A percentile compares a stretch with the other conserved stretches of the same genome.
These are phyloP conservation scores for Laticauda colubrina DNA, from an alignment of 2,113 vertebrate genomes.

Conservation along the genomic window DNA sequence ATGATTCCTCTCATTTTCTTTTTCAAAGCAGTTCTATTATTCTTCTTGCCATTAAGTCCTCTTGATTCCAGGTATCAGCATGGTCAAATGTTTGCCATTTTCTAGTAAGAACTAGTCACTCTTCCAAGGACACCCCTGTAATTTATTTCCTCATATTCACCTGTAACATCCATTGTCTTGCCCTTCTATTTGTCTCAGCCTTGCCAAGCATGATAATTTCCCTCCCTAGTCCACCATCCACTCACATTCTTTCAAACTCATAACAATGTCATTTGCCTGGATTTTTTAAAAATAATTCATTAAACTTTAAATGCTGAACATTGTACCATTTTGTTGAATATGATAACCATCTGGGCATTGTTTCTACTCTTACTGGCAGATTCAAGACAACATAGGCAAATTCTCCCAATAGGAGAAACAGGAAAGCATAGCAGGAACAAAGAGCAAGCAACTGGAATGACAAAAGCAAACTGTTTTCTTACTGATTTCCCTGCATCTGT, in stretches of 20 bases:
- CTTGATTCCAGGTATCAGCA: background rate
- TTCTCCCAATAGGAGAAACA: background rate
- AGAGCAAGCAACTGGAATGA: background rate
- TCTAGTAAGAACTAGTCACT: background rate
- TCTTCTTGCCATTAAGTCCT: background rate
- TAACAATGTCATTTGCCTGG: background rate
- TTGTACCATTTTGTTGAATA: background rate
- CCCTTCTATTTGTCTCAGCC: background rate
- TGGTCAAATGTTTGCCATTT: background rate
- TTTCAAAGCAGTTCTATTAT: background rate
- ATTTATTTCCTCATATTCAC: background rate
- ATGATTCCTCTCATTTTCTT: background rate
- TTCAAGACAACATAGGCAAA: background rate
- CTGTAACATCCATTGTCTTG: background rate
- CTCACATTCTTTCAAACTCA: background rate
- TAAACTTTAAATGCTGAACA: background rate
- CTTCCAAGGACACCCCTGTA: background rate
- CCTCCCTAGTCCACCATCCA: background rate
- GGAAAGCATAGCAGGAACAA: background rate
- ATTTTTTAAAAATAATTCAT: background rate
- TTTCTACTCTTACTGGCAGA: background rate
- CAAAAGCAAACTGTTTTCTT: background rate
- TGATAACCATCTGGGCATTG: background rate
- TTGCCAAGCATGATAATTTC: background rate
- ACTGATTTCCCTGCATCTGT: background rate